Evolutionary conservation across 2,113 vertebrate genomes (phyloP).

Genomic region (Oreotrochilus melanogaster): DNA sequence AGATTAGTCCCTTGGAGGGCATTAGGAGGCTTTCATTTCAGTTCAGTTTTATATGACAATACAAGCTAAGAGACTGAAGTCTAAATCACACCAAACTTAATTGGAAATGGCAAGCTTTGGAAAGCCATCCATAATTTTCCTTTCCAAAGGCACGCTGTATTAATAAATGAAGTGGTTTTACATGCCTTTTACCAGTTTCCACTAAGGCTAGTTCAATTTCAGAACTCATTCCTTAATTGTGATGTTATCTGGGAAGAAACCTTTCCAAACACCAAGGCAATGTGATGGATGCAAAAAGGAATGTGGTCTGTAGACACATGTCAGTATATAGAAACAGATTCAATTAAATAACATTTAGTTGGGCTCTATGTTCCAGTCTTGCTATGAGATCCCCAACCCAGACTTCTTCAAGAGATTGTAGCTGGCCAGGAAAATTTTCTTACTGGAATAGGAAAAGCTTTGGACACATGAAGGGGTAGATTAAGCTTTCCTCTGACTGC

Average conservation of each 20-base stretch:
- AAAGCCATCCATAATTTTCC: conserved; percentile 63
- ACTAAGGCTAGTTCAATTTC: conserved; percentile 54
- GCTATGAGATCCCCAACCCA: not conserved
- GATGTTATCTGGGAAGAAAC: conserved; percentile 54
- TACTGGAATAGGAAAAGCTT: conserved; percentile 5
- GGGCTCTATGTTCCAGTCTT: not conserved
- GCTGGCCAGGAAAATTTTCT: not conserved
- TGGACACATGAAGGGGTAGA: conserved; percentile 14
- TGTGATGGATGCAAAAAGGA: not conserved
- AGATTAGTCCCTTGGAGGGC: conserved; percentile 39
- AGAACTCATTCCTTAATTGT: conserved; percentile 72
- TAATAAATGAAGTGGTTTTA: conserved; percentile 68
- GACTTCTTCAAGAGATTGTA: not conserved
- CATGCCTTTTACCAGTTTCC: conserved; percentile 46
- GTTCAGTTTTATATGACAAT: conserved; percentile 34
- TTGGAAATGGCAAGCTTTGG: conserved; percentile 68
- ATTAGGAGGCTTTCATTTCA: conserved; percentile 47
- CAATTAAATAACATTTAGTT: not conserved
- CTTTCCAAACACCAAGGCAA: conserved; percentile 54
- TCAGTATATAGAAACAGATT: not conserved
- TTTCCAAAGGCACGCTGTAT: conserved; percentile 48
- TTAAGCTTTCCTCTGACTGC: not conserved
- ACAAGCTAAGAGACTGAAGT: conserved; percentile 28
- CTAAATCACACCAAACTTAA: conserved; percentile 52
- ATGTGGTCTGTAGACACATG: not conserved